Evolutionary conservation across 2,113 vertebrate species (phyloP).

Genomic region (Brevimyrus niger): DNA sequence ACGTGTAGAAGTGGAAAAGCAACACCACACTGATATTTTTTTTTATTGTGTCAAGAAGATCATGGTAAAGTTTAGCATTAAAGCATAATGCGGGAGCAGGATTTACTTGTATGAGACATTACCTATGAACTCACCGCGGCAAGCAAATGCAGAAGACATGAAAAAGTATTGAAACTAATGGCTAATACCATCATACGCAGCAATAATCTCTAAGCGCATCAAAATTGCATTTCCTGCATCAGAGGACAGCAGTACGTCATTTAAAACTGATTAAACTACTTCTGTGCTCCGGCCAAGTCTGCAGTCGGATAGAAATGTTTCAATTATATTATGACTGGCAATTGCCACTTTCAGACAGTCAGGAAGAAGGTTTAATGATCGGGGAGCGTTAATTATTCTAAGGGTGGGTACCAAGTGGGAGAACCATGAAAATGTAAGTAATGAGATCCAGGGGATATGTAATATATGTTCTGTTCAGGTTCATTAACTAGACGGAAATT

Average conservation of each 20-base stretch:
- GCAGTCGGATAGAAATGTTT: not conserved
- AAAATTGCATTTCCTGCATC: not conserved
- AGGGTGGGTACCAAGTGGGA: not conserved
- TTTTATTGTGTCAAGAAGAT: not conserved
- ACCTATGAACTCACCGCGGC: not conserved
- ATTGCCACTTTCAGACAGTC: not conserved
- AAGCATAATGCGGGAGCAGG: not conserved
- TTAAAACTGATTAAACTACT: conserved; percentile 1
- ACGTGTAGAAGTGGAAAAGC: not conserved
- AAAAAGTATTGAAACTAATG: not conserved
- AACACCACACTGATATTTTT: not conserved
- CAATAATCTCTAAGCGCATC: not conserved
- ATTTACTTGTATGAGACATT: not conserved
- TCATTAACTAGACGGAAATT: not conserved
- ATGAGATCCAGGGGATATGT: not conserved
- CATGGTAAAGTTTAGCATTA: not conserved
- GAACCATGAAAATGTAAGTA: not conserved
- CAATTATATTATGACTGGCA: conserved; percentile 1
- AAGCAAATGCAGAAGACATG: not conserved
- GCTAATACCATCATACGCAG: not conserved
- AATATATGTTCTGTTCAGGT: not conserved
- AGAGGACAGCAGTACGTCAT: not conserved
- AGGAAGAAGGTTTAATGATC: not conserved
- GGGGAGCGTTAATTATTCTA: not conserved
- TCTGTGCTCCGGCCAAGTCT: not conserved